These are phyloP conservation scores for Notothenia coriiceps DNA, from an alignment of 2,113 vertebrate species.

Conservation along the genomic window DNA sequence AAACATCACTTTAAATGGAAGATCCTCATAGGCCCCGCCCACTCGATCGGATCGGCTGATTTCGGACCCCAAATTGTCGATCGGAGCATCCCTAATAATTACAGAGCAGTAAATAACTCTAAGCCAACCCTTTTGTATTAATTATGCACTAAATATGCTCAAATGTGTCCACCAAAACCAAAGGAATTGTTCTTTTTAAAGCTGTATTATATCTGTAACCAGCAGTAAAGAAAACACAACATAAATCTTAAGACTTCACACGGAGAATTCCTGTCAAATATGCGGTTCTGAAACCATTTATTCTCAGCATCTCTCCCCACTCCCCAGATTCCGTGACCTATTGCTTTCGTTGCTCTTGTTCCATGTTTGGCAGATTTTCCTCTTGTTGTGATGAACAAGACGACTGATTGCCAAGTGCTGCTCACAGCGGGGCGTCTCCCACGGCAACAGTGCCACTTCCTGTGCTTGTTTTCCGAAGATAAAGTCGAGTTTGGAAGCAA, in stretches of 20 bases:
- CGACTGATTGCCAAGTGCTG: constrained; percentile 60
- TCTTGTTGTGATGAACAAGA: constrained; percentile 13
- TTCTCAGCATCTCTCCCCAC: constrained; percentile 8
- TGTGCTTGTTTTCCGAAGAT: constrained; percentile 35
- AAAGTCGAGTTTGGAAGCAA: constrained; percentile 21
- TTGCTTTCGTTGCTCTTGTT: neutral
- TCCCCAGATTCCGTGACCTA: neutral
- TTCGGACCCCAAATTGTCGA: too few species aligned
- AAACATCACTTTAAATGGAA: too few species aligned
- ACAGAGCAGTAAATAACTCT: too few species aligned
- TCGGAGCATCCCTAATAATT: neutral
- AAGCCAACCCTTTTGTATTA: too few species aligned
- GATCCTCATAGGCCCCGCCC: too few species aligned
- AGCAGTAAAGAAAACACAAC: neutral
- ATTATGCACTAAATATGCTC: neutral
- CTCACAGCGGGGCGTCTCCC: constrained; percentile 36
- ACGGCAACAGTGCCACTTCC: constrained; percentile 39
- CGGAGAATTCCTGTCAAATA: neutral
- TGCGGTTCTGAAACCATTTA: neutral
- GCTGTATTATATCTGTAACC: neutral
- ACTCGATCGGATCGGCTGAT: too few species aligned
- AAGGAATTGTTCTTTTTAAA: neutral
- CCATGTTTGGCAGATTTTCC: constrained; percentile 23
- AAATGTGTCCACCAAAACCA: too few species aligned
- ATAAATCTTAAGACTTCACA: neutral